phyloP scores from a whole-genome alignment of 2,888 invertebrate genomes.

The Pachliopta kotzebuea region DNA sequence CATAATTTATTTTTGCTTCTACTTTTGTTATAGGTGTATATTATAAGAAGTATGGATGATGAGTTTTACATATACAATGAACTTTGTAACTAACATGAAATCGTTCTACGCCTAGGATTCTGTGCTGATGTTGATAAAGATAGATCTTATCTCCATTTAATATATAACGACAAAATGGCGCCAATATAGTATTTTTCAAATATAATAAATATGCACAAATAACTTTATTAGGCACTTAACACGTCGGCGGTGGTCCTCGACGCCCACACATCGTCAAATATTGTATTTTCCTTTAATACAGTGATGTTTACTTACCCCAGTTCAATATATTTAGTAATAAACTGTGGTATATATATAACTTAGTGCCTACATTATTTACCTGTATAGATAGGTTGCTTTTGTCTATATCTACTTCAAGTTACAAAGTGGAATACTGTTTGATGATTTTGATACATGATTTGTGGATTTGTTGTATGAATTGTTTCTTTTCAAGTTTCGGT shows the following conservation, averaged over 20 bases:
- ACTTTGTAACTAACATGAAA: too few species aligned
- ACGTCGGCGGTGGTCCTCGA: constrained; percentile 20
- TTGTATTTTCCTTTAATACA: constrained; percentile 31
- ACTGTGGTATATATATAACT: constrained; percentile 4
- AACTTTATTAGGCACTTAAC: constrained; percentile 28
- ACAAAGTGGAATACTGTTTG: background rate
- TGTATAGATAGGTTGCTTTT: background rate
- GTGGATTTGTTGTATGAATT: too few species aligned
- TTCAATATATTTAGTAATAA: constrained; percentile 8
- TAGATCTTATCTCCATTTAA: background rate
- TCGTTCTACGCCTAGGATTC: too few species aligned
- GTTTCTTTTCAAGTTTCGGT: too few species aligned
- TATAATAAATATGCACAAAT: constrained; percentile 15
- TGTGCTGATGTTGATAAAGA: too few species aligned
- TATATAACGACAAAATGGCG: constrained; percentile 3
- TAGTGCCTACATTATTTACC: background rate
- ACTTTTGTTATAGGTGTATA: too few species aligned
- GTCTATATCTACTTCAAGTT: background rate
- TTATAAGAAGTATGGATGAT: too few species aligned
- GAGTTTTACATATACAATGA: too few species aligned
- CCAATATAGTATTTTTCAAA: constrained; percentile 2
- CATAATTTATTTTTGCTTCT: too few species aligned
- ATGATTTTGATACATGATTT: background rate
- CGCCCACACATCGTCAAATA: constrained; percentile 33
- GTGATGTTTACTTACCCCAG: constrained; percentile 21